Conservation (phyloP, 2,888 invertebrate genomes). For the Calliscelio sp. region DNA sequence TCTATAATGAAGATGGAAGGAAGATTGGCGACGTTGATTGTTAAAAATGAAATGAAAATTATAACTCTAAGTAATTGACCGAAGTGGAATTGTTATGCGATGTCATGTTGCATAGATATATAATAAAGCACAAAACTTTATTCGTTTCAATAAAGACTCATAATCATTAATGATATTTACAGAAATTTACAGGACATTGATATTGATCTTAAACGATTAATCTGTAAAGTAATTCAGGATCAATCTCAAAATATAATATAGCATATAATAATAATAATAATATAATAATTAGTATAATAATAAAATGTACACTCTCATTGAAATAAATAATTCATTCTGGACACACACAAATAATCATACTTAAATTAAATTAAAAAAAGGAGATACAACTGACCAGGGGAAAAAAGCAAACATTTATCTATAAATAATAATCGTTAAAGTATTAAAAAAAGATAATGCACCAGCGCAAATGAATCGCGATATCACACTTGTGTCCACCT, state of each 20-base stretch:
- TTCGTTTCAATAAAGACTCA: constrained; percentile 12
- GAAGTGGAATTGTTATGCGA: too few species aligned
- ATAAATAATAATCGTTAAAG: too few species aligned
- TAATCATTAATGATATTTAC: constrained; percentile 29
- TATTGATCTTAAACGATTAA: too few species aligned
- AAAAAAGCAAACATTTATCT: constrained; percentile 16
- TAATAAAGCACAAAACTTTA: too few species aligned
- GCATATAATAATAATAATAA: neutral
- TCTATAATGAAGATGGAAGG: too few species aligned
- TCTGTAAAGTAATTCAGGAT: too few species aligned
- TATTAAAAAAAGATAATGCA: constrained; percentile 25
- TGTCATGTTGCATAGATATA: too few species aligned
- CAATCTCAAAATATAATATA: neutral
- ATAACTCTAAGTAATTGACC: constrained; percentile 20
- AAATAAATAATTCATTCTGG: constrained; percentile 54
- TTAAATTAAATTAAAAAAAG: constrained; percentile 27
- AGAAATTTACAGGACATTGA: too few species aligned
- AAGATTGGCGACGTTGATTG: neutral
- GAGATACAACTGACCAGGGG: constrained; percentile 20
- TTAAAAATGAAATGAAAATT: constrained; percentile 9
- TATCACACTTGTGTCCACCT: neutral
- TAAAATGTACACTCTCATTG: constrained; percentile 27
- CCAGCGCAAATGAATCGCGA: too few species aligned
- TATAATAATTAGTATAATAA: neutral
- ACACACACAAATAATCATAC: constrained; percentile 30